Evolutionary conservation across 2,888 invertebrate genomes (phyloP).

Genomic region (Acleris literana): DNA sequence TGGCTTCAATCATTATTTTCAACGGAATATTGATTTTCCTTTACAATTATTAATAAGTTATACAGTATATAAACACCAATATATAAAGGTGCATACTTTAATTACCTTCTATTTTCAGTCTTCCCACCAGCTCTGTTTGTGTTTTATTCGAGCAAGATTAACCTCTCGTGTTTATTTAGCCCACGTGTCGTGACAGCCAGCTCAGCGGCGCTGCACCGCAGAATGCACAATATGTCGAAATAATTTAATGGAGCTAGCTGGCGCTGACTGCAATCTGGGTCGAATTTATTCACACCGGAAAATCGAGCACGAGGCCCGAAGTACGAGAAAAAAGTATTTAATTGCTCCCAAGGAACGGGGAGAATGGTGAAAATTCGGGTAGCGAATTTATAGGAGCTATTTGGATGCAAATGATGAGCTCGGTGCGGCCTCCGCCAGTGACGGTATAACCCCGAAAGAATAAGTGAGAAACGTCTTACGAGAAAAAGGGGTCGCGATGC

Average conservation of each 20-base stretch:
- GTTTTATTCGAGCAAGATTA: neutral
- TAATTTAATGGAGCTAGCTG: slow-evolving; percentile 69
- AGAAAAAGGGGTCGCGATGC: slow-evolving; percentile 69
- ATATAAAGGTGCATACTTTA: too few relatives aligned
- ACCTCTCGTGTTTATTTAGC: slow-evolving; percentile 7
- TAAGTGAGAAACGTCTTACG: slow-evolving; percentile 79
- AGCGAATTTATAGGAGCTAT: slow-evolving; percentile 82
- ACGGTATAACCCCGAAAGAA: slow-evolving; percentile 76
- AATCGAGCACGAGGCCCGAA: slow-evolving; percentile 61
- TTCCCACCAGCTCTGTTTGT: too few relatives aligned
- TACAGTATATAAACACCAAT: too few relatives aligned
- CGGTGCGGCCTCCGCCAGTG: slow-evolving; percentile 66
- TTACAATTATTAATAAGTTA: too few relatives aligned
- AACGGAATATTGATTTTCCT: too few relatives aligned
- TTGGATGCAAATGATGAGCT: slow-evolving; percentile 83
- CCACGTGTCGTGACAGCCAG: slow-evolving; percentile 8
- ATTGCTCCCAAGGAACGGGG: slow-evolving; percentile 79
- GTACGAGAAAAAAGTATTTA: slow-evolving; percentile 78
- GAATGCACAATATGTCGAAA: slow-evolving; percentile 56
- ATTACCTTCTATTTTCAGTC: too few relatives aligned
- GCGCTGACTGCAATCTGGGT: slow-evolving; percentile 69
- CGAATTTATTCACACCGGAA: slow-evolving; percentile 73
- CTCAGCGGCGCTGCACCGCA: slow-evolving; percentile 37
- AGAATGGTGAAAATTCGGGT: slow-evolving; percentile 81
- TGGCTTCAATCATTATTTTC: too few relatives aligned